Base-by-base conservation (phyloP, 2,888 invertebrate species). In the Seladonia tumulorum region DNA sequence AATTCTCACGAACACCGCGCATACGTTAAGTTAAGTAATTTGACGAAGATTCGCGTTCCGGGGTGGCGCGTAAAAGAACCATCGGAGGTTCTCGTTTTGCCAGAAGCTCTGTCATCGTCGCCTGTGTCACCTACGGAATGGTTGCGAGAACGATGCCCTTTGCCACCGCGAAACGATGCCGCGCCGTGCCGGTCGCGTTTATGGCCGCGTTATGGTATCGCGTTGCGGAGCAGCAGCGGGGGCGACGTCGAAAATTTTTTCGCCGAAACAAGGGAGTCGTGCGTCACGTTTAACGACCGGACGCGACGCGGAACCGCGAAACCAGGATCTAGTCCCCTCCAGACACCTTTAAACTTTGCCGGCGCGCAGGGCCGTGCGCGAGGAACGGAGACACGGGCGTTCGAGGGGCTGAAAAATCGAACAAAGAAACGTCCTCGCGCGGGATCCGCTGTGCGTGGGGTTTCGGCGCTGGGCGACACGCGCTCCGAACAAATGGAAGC, bases 271-370 rank as follows among this genome's bases (percentile, higher is more conserved):
- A 49, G 81, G 81, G 81, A 81, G 78, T 35, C 72, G 78, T 78
- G 81, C 63, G 81, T 81, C 81, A 73, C 81, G 78, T 78, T 82
- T 78, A 81, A 77, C 81, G 63, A 63, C 57, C 81, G 81, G 80
- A 80, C 76, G 81, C 7, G 49, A 47, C 63, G 68, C 45, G 47
- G 25, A 81, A 63, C 70, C 49, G 53, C 73, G 79, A 70, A 81
- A 83, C 47, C 66, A 73, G 83, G 47, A 81, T 82, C 81, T 82
- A 82, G 83, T 76, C 66, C 76, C 76, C 83, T 76, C 72, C 16
- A 57, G 83, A 53, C 83, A 29, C 81, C 81, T 57, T 76, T 66
- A 76, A 83, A 83, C 53, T 53, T 68, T 68, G 22, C 39, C 4
- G 68, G 22, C 39, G 68, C 68, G 68, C 68, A 29, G 35, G 39